phyloP scores from a whole-genome alignment of 2,113 vertebrate genomes.

The Empidonax alnorum region DNA sequence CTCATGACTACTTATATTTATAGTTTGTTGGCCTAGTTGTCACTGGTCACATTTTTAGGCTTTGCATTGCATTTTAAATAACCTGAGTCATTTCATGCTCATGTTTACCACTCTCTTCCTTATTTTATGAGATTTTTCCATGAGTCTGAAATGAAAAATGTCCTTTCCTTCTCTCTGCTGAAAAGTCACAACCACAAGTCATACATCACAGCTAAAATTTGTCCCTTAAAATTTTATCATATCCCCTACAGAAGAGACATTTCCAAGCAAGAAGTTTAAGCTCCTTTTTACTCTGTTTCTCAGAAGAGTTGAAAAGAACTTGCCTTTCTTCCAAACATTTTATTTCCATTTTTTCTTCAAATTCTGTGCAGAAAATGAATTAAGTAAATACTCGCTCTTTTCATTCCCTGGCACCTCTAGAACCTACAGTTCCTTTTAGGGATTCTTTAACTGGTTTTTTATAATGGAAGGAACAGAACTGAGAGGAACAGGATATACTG shows the following conservation, averaged over 20 bases:
- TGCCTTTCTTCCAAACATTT: background rate
- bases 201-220: conserved; percentile 29
- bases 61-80: conserved; percentile 47
- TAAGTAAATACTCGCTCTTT: background rate
- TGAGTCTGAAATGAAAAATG: conserved; percentile 53
- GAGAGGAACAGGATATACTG: background rate
- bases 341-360: background rate
- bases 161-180: conserved; percentile 18
- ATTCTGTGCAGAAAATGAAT: background rate
- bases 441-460: background rate
- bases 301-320: background rate
- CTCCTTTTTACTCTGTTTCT: background rate
- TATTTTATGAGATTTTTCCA: conserved; percentile 54
- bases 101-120: conserved; percentile 50
- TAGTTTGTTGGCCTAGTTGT: conserved; percentile 31
- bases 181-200: conserved; percentile 48
- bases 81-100: conserved; percentile 10
- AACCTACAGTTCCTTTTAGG: background rate
- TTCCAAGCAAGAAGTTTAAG: conserved; percentile 13
- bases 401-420: background rate
- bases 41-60: conserved; percentile 28
- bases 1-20: conserved; percentile 40
- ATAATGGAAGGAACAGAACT: background rate
- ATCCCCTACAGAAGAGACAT: background rate
- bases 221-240: conserved; percentile 18